Evolutionary conservation across 2,797 vertebrate genomes (phyloP).

Genomic region (Xiphophorus birchmanni): DNA sequence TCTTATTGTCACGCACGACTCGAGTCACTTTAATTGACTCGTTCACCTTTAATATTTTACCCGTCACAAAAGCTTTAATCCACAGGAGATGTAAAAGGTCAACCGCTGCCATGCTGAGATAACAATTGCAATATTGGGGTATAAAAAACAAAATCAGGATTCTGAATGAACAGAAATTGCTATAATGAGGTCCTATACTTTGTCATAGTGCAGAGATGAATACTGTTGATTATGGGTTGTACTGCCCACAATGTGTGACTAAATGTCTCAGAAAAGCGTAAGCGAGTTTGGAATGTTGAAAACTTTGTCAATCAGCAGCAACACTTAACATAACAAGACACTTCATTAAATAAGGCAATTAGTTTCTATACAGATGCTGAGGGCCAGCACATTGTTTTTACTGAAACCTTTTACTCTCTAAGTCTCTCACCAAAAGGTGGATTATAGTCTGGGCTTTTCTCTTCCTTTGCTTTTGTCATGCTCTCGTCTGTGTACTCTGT

Average conservation of each 20-base stretch:
- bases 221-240: neutral
- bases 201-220: neutral
- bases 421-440: neutral
- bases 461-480: neutral
- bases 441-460: neutral
- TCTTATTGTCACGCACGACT: slow-evolving; percentile 14
- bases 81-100: slow-evolving; percentile 44
- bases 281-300: neutral
- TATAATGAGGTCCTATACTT: slow-evolving; percentile 2
- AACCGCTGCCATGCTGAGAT: slow-evolving; percentile 39
- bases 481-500: neutral
- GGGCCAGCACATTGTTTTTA: neutral
- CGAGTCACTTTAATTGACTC: slow-evolving; percentile 30
- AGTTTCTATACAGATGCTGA: neutral
- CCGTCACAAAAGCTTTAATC: slow-evolving; percentile 35
- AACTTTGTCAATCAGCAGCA: neutral
- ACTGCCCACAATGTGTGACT: neutral
- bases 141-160: slow-evolving; percentile 17
- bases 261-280: neutral
- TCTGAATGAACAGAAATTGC: slow-evolving; percentile 35
- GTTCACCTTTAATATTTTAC: slow-evolving; percentile 41
- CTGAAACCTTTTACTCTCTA: neutral
- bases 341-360: neutral
- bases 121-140: slow-evolving; percentile 30
- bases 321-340: neutral